Conservation (phyloP, 1,140 invertebrate species). For the Drosophila nikananu region DNA sequence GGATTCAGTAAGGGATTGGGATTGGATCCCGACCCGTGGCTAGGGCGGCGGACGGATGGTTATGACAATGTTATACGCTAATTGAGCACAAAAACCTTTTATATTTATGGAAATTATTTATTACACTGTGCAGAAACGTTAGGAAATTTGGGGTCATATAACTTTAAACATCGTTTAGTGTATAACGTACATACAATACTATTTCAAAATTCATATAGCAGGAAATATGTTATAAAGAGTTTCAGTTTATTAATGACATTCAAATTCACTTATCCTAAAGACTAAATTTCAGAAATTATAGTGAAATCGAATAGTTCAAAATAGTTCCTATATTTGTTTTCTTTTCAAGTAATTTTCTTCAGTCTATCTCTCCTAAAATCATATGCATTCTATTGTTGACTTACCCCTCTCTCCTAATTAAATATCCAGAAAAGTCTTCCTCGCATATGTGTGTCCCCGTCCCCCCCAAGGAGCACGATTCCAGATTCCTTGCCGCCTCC, state of each 20-base stretch:
- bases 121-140: slow-evolving; percentile 46
- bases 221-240: no score
- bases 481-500: slow-evolving; percentile 30
- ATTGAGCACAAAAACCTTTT: slow-evolving; percentile 76
- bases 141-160: no score
- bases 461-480: slow-evolving; percentile 36
- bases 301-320: no score
- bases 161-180: not conserved
- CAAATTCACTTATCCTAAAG: no score
- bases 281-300: no score
- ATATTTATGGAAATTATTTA: slow-evolving; percentile 56
- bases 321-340: no score
- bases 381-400: slow-evolving; percentile 1
- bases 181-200: not conserved
- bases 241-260: not conserved
- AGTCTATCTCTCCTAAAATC: not conserved
- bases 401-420: slow-evolving; percentile 5
- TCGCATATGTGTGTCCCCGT: slow-evolving; percentile 28
- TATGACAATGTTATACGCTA: slow-evolving; percentile 77
- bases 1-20: slow-evolving; percentile 6
- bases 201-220: not conserved
- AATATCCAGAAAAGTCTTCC: slow-evolving; percentile 10
- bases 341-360: not conserved
- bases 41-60: slow-evolving; percentile 57
- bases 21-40: slow-evolving; percentile 17